A percentile compares a stretch with the other conserved stretches of the same genome.
These are phyloP conservation scores for Palythoa grandis DNA, from an alignment of 92 coral and sea anemone genomes.

Conservation along the genomic window DNA sequence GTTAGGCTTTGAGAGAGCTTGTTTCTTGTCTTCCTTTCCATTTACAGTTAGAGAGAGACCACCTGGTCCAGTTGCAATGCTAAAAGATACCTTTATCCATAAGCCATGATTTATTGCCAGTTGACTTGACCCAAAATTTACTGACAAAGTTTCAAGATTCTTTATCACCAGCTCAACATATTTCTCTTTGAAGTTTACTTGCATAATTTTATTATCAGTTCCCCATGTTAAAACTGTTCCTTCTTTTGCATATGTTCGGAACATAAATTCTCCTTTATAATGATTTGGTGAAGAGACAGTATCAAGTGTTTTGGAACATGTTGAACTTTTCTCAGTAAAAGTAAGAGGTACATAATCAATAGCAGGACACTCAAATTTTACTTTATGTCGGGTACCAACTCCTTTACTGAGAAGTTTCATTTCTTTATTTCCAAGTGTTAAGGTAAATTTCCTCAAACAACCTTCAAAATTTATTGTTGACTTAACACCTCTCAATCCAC, in stretches of 20 bases:
- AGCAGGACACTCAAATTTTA: constrained; percentile 21
- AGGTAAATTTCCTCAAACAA: constrained; percentile 59
- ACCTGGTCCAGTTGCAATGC: constrained; percentile 24
- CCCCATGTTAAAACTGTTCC: constrained; percentile 34
- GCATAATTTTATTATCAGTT: not conserved
- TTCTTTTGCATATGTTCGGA: constrained; percentile 20
- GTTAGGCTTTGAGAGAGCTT: not conserved
- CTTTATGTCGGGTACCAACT: not conserved
- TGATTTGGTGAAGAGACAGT: not conserved
- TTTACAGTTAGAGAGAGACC: constrained; percentile 40
- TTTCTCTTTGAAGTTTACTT: not conserved
- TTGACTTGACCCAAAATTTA: constrained; percentile 33
- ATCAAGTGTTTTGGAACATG: constrained; percentile 16
- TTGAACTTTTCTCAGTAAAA: constrained; percentile 8
- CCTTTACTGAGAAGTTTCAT: constrained; percentile 29
- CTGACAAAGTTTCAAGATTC: constrained; percentile 30
- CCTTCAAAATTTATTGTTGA: constrained; percentile 71
- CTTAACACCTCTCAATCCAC: constrained; percentile 53
- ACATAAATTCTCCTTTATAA: constrained; percentile 15
- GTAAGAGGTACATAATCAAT: constrained; percentile 3
- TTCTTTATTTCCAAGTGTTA: not conserved
- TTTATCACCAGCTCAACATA: constrained; percentile 12
- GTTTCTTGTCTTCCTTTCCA: constrained; percentile 11
- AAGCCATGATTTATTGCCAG: constrained; percentile 63
- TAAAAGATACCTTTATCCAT: constrained; percentile 67